phyloP scores from a whole-genome alignment of 2,113 vertebrate genomes.

The Aleadryas rufinucha region DNA sequence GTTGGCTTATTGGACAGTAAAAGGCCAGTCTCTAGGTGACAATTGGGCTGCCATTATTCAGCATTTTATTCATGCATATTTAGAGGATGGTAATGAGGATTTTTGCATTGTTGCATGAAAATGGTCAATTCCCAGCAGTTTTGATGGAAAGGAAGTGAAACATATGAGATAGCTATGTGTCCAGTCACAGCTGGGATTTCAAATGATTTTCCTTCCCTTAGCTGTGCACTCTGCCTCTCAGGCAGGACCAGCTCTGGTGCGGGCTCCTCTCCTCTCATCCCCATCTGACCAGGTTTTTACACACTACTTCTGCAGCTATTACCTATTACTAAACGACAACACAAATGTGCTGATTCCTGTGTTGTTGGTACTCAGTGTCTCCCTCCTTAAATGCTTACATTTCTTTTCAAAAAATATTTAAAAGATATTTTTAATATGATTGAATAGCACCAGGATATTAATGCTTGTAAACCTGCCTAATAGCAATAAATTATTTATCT shows the following conservation, averaged over 20 bases:
- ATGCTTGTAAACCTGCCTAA: conserved; percentile 36
- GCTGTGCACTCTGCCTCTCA: conserved; percentile 37
- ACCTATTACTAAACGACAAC: conserved; percentile 50
- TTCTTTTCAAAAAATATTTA: not conserved
- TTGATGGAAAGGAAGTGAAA: conserved; percentile 81
- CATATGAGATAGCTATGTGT: conserved; percentile 71
- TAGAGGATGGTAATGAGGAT: conserved; percentile 97
- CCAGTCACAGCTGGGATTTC: conserved; percentile 71
- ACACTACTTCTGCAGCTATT: conserved; percentile 68
- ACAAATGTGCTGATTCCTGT: not conserved
- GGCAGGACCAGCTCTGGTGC: conserved; percentile 36
- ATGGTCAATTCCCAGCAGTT: conserved; percentile 85
- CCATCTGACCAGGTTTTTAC: conserved; percentile 62
- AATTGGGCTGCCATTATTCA: conserved; percentile 87
- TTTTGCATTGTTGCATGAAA: conserved; percentile 99
- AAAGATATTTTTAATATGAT: not conserved
- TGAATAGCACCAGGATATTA: conserved; percentile 50
- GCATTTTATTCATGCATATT: conserved; percentile 98
- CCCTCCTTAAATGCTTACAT: not conserved
- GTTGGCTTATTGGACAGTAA: conserved; percentile 95
- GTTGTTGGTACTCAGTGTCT: not conserved
- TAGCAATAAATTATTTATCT: conserved; percentile 55
- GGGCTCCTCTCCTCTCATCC: not conserved
- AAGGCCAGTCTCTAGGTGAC: conserved; percentile 93
- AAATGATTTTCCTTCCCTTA: conserved; percentile 54